Percentiles rank a stretch among this genome's conserved stretches.
Evolutionary conservation across 2,797 vertebrate genomes (phyloP).

Genomic region (Lerista edwardsae): DNA sequence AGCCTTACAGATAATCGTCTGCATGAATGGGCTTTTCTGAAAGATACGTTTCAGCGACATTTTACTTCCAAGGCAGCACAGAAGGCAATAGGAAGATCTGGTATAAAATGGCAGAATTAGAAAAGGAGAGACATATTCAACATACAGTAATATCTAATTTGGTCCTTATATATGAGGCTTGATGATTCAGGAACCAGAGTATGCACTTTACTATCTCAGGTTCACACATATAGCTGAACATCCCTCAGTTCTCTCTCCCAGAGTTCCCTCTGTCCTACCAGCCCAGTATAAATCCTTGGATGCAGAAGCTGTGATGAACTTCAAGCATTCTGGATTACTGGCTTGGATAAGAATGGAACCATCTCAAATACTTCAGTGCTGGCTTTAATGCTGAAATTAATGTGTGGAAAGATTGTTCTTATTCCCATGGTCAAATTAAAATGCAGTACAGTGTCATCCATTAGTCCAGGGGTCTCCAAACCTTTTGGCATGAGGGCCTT

Average conservation of each 20-base stretch:
- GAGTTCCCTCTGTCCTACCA: background rate
- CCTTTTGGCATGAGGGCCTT: too few species aligned
- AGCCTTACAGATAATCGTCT: slow-evolving; percentile 1
- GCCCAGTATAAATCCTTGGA: background rate
- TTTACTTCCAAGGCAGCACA: background rate
- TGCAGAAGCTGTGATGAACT: background rate
- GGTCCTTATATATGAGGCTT: too few species aligned
- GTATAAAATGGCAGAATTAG: background rate
- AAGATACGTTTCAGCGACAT: background rate
- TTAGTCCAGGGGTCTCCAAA: too few species aligned
- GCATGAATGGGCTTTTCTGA: background rate
- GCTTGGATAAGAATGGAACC: background rate
- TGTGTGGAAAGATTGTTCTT: too few species aligned
- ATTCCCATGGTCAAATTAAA: too few species aligned
- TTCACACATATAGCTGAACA: background rate
- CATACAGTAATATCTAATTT: too few species aligned
- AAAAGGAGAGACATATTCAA: background rate
- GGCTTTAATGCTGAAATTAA: too few species aligned
- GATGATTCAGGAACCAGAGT: background rate
- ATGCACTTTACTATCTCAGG: background rate
- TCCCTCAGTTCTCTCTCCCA: background rate
- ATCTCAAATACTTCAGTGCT: too few species aligned
- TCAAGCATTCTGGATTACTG: background rate
- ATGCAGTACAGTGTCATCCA: too few species aligned
- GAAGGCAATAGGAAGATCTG: background rate